Evolutionary conservation across 2,113 vertebrate genomes (phyloP), one percentile per base, ranked within the genome.

Genomic region (Tringa solitaria): DNA sequence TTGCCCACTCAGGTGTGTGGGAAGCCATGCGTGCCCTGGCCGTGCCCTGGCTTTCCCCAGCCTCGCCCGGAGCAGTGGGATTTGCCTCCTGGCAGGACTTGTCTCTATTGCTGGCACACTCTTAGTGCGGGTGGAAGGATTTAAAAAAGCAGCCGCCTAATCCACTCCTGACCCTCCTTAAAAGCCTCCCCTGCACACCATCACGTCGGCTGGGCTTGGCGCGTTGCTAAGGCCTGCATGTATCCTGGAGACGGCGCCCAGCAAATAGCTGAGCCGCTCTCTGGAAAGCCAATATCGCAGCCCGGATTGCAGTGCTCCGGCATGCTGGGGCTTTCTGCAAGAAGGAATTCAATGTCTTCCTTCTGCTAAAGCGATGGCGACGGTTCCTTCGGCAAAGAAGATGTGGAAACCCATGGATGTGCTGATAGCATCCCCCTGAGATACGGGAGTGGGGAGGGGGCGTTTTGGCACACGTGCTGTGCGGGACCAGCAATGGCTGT

Each of bases 231-330:
- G 96, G 90, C 95, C 96, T 61, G 78, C 90, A 64, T 61, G 97
- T 97, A 96, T 96, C 97, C 97, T 97, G 95, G 97, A 95, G 96
- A 97, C 97, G 85, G 92, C 51, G 77, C 94, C 92, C 88, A 95
- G 97, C 97, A 73, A 97, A 97, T 96, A 85, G 96, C 96, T 19
- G 96, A 96, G 95, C 93, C 43, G 94, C 96, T 96, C 92, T 72
- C 92, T 93, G 95, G 48, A 73, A 91, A 95, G 94, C 97, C 97
- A 61, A 7, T 79, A 87, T 70, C 83, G 53, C 96, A 26, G 90
- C 90, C 90, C 30, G 67, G 91, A 90, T 89, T 82, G 92, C 95
- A 14, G 94, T 37, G 93, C 95, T 96, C 87, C 41, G 33, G 92
- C 92, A 61, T 39, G 46, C 90, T 80, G 73, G 10, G 72, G 48